A percentile compares a stretch with the other conserved stretches of the same genome.
Conservation (phyloP, 1,140 invertebrate genomes). For the Magallana angulata region DNA sequence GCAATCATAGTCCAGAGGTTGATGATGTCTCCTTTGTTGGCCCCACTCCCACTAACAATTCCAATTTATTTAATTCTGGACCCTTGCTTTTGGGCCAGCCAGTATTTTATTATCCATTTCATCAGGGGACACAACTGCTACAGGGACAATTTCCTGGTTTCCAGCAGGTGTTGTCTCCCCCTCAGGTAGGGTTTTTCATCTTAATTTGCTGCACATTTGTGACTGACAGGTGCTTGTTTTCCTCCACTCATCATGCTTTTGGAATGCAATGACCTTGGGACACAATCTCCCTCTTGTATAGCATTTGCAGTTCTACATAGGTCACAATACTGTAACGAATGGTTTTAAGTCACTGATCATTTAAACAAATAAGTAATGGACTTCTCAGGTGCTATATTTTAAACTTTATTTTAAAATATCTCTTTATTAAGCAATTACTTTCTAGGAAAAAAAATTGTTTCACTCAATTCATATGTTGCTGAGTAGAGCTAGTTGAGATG, state of each 20-base stretch:
- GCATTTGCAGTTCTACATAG: too few relatives aligned
- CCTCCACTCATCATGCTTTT: neutral
- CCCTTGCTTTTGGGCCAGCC: neutral
- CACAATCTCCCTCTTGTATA: too few relatives aligned
- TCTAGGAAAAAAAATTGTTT: neutral
- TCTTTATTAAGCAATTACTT: neutral
- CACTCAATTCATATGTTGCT: too few relatives aligned
- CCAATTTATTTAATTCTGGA: slow-evolving; percentile 3
- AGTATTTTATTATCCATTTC: slow-evolving; percentile 7
- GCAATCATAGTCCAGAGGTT: slow-evolving; percentile 18
- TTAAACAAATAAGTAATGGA: too few relatives aligned
- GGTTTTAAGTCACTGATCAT: too few relatives aligned
- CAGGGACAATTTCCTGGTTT: slow-evolving; percentile 32
- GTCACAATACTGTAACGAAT: too few relatives aligned
- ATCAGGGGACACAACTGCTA: slow-evolving; percentile 32
- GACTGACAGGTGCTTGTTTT: slow-evolving; percentile 1
- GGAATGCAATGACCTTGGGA: too few relatives aligned
- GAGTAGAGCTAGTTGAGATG: too few relatives aligned
- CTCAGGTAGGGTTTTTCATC: slow-evolving; percentile 7
- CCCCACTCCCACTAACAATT: slow-evolving; percentile 1
- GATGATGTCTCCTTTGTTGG: neutral
- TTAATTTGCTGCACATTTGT: neutral
- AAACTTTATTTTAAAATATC: neutral
- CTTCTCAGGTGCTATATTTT: neutral
- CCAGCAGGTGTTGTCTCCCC: slow-evolving; percentile 27